These are phyloP conservation scores for Parascotia fuliginaria DNA, from an alignment of 2,888 invertebrate species.

Conservation along the genomic window DNA sequence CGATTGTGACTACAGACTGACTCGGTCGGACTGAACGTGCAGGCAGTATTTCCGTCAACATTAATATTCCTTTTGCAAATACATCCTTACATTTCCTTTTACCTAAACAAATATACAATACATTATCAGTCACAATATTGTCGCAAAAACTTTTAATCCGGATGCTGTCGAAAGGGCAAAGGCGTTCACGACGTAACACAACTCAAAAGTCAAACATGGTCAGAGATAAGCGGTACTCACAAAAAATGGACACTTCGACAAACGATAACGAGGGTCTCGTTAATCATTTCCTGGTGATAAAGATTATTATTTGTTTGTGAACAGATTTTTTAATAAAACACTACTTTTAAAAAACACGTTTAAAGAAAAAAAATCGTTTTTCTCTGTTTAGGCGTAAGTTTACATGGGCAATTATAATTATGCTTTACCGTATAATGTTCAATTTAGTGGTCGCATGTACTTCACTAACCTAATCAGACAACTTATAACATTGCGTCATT, in stretches of 20 bases:
- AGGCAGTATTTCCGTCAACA: background rate
- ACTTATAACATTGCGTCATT: no score
- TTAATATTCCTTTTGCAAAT: background rate
- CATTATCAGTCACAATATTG: constrained; percentile 11
- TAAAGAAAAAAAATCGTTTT: no score
- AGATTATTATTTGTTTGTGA: no score
- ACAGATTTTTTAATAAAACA: no score
- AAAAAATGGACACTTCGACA: constrained; percentile 15
- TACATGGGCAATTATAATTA: no score
- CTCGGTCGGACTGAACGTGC: no score
- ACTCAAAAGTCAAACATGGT: constrained; percentile 15
- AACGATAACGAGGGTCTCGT: constrained; percentile 2
- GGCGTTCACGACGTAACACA: background rate
- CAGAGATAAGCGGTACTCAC: constrained; percentile 19
- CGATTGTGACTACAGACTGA: no score
- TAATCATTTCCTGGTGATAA: constrained; percentile 1
- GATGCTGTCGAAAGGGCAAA: constrained; percentile 14
- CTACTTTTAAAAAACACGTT: no score
- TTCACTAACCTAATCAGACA: no score
- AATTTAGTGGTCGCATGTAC: no score
- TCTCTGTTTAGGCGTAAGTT: no score
- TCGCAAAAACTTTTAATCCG: constrained; percentile 22
- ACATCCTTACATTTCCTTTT: background rate
- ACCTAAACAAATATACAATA: constrained; percentile 6
- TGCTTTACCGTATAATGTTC: no score